These are phyloP conservation scores for Lacerta bilineata DNA, from an alignment of 2,797 vertebrate species.

Conservation along the genomic window DNA sequence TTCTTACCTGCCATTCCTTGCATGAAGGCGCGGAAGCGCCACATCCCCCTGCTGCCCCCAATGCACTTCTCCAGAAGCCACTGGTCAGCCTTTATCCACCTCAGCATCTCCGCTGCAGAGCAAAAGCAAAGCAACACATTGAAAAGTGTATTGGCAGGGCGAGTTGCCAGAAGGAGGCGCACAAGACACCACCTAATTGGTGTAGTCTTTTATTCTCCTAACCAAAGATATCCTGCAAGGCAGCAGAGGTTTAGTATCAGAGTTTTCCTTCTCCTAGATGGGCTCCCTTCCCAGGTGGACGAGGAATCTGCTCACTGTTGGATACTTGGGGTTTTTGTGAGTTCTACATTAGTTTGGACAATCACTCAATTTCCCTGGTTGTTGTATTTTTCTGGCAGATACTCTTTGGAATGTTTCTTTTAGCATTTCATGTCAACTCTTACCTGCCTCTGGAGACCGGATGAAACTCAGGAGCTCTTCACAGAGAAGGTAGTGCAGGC, in stretches of 20 bases:
- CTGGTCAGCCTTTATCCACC: conserved; percentile 75
- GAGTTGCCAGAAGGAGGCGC: too few species aligned
- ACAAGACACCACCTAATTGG: too few species aligned
- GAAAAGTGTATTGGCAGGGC: background rate
- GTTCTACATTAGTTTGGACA: background rate
- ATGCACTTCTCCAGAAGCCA: conserved; percentile 83
- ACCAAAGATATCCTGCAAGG: too few species aligned
- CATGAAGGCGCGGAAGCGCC: conserved; percentile 76
- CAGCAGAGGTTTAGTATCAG: too few species aligned
- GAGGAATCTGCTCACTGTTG: background rate
- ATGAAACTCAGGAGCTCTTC: conserved; percentile 79
- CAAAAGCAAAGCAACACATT: background rate
- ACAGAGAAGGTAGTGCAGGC: conserved; percentile 80
- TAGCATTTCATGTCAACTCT: conserved; percentile 55
- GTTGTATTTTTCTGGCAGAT: background rate
- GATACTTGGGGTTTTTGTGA: background rate
- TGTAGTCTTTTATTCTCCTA: too few species aligned
- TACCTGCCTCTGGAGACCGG: conserved; percentile 80
- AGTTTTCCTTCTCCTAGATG: too few species aligned
- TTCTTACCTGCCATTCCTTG: conserved; percentile 76
- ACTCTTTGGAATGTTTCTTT: background rate
- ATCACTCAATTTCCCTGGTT: too few species aligned
- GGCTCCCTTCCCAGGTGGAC: too few species aligned
- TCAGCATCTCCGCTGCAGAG: conserved; percentile 73
- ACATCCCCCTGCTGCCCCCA: conserved; percentile 78